A percentile compares a stretch with the other conserved stretches of the same genome.
Conservation (phyloP, 2,888 invertebrate species). For the Bugulina stolonifera region DNA sequence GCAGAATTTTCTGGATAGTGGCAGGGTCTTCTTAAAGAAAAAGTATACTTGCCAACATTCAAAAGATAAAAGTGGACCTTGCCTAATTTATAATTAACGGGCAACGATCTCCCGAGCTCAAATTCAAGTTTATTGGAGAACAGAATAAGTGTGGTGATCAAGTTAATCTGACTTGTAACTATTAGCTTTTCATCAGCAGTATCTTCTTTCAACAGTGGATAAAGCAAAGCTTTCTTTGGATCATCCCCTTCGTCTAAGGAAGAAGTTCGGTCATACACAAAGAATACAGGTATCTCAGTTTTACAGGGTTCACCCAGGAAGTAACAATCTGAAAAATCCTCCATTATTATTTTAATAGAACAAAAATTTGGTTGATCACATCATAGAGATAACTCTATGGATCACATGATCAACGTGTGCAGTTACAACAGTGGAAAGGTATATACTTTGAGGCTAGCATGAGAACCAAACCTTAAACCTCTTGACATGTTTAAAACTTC, state of each 20-base stretch:
- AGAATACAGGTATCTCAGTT: background rate
- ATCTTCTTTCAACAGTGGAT: background rate
- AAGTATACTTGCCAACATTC: slow-evolving; percentile 7
- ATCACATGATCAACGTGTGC: too few relatives aligned
- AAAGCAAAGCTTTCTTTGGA: background rate
- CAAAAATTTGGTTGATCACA: too few relatives aligned
- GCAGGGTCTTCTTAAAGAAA: background rate
- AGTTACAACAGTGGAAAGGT: too few relatives aligned
- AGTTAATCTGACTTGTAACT: background rate
- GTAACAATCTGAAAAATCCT: too few relatives aligned
- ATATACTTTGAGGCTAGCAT: too few relatives aligned
- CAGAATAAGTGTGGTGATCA: background rate
- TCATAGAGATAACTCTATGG: too few relatives aligned
- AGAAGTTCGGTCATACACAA: slow-evolving; percentile 17
- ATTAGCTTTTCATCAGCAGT: background rate
- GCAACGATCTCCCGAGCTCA: background rate
- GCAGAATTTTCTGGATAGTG: background rate
- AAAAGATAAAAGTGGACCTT: slow-evolving; percentile 2
- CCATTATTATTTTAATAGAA: too few relatives aligned
- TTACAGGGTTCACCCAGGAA: too few relatives aligned
- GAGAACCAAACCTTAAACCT: too few relatives aligned
- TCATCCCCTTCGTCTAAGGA: slow-evolving; percentile 13
- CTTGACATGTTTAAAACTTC: too few relatives aligned
- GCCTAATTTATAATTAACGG: background rate
- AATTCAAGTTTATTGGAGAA: background rate